Base-by-base conservation (phyloP, 1,140 invertebrate species). In the Papilio polytes region DNA sequence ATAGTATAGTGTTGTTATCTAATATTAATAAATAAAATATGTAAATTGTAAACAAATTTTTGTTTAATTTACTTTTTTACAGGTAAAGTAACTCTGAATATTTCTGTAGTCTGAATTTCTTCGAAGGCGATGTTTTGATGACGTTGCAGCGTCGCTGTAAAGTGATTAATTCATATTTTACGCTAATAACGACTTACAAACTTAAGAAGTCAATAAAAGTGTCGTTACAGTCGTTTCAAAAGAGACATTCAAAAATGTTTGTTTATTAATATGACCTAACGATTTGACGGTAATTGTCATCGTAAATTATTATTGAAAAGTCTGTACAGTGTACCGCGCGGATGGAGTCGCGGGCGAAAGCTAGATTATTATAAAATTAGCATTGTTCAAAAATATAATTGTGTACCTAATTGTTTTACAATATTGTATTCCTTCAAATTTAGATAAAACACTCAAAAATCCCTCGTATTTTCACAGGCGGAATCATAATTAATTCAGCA, bases 81-180 rank as follows among this genome's bases (percentile, higher is more conserved):
- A 70, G 18, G 22, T 13, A 81, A 41, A 13, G 6, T 78, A 36
- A 78, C 79, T 87, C 82, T 74, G 82, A 36, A 73, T 78, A 80
- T 63, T 76, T 53, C 85, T 80, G 70, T 86, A 63, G 81, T 44
- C 86, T n/a, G 20, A 82, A 82, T 83, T 80, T 82, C 80, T 83
- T 82, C 83, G 63, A 80, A 82, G 78, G 81, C 82, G 84, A 81
- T 85, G 81, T 86, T 88, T 86, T 85, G 89, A 89, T 90, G 91
- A 93, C 90, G 91, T 87, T 88, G 88, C 85, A 83, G 63, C 85
- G 89, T 89, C 88, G 88, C 86, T 86, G 80, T 74, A 83, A 82
- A 82, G 85, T 87, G 88, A 91, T 92, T 93, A 94, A 93, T 94
- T 91, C 90, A 94, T 94, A 93, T 93, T 94, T 94, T 87, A 94